Evolutionary conservation across 2,113 vertebrate species (phyloP).

Genomic region (Dromiciops gliroides): DNA sequence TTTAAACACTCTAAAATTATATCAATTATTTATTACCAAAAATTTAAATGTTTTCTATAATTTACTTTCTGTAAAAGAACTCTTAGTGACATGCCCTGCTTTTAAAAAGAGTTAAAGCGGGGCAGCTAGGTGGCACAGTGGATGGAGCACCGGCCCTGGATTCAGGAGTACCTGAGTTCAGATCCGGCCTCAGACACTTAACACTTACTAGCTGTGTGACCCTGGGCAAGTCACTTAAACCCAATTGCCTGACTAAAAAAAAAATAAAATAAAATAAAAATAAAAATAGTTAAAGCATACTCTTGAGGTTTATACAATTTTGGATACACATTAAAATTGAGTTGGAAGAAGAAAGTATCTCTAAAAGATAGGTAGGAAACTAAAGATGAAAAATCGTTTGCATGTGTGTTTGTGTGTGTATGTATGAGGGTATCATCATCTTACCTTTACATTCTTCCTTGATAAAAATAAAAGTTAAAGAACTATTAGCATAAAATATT

Average conservation of each 20-base stretch:
- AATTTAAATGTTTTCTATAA: background rate
- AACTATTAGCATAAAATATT: background rate
- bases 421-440: background rate
- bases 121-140: too few species aligned
- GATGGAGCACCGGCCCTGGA: too few species aligned
- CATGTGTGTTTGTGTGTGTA: too few species aligned
- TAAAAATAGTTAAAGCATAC: background rate
- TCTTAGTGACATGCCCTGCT: background rate
- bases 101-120: background rate
- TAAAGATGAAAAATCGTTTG: background rate
- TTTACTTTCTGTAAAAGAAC: background rate
- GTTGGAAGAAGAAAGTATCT: background rate
- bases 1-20: background rate
- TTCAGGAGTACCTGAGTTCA: too few species aligned
- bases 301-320: background rate
- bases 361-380: background rate
- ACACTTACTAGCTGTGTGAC: too few species aligned
- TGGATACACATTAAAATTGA: background rate
- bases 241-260: too few species aligned
- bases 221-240: too few species aligned
- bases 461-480: background rate
- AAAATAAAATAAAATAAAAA: too few species aligned
- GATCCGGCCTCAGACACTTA: too few species aligned
- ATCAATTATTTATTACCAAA: background rate
- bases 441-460: background rate